Conservation (phyloP, 2,888 invertebrate species). For the Hypselothyrea guttata region DNA sequence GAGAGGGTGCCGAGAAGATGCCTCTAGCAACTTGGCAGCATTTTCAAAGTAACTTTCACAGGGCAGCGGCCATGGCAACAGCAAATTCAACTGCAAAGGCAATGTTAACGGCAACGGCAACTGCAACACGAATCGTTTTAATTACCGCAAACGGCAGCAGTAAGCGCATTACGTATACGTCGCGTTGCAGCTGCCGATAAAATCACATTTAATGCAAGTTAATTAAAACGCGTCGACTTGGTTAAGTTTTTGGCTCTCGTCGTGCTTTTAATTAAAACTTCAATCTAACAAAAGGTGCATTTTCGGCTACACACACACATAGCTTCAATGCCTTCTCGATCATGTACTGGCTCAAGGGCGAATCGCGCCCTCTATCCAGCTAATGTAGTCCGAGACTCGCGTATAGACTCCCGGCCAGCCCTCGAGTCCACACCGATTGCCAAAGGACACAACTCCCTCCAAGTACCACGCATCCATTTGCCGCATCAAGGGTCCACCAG, state of each 20-base stretch:
- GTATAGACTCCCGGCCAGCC: slow-evolving; percentile 89
- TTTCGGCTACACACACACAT: background rate
- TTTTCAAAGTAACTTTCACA: slow-evolving; percentile 45
- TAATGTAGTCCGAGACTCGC: slow-evolving; percentile 84
- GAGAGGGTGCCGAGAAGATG: slow-evolving; percentile 43
- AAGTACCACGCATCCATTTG: slow-evolving; percentile 76
- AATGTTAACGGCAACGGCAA: slow-evolving; percentile 6
- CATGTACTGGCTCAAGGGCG: slow-evolving; percentile 70
- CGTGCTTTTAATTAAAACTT: slow-evolving; percentile 68
- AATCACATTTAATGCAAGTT: slow-evolving; percentile 69
- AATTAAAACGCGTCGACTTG: slow-evolving; percentile 63
- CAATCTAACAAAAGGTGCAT: slow-evolving; percentile 46
- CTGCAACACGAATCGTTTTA: slow-evolving; percentile 51
- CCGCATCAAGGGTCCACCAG: slow-evolving; percentile 86
- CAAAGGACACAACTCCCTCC: slow-evolving; percentile 84
- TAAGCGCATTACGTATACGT: slow-evolving; percentile 74
- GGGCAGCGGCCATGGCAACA: background rate
- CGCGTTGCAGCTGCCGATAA: slow-evolving; percentile 61
- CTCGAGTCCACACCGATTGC: slow-evolving; percentile 82
- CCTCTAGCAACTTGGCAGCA: slow-evolving; percentile 42
- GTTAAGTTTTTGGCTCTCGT: slow-evolving; percentile 25
- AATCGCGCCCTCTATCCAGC: slow-evolving; percentile 86
- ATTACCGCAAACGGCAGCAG: slow-evolving; percentile 67
- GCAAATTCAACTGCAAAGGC: background rate
- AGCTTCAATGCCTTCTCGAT: background rate